Base-by-base conservation (phyloP, 2,797 vertebrate genomes). In the Oophaga sylvatica region DNA sequence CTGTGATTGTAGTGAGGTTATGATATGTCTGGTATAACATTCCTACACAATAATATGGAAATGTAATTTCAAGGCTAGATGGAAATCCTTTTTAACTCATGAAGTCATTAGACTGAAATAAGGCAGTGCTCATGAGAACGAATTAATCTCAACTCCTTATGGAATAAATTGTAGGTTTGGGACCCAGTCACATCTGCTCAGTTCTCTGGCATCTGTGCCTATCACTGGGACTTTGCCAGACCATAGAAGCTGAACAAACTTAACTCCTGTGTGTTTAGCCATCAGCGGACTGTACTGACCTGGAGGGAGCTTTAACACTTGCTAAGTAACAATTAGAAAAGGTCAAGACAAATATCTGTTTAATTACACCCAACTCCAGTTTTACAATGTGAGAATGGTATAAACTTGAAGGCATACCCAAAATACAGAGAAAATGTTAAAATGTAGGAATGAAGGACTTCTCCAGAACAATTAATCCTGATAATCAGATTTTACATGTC, bases 141-240 rank as follows among this genome's bases (percentile, higher is more conserved):
- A n/a, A 84, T 76, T 48, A 10, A 76, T 76, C 29, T 60, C 73
- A 84, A 75, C 53, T 41, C 29, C 31, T 29, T 68, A 68, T 17
- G 29, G 17, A 71, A 59, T 29, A 84, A 84, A 84, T 26, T 56
- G 62, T 48, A 81, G 26, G 65, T 82, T 82, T 82, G 68, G 56
- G 82, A 45, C 73, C 68, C 57, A 71, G 82, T 12, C 35, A 63
- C 82, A 84, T 45, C 56, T 84, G 57, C 35, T 63, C 57, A 26
- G 31, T 22, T 76, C 16, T 62, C 63, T 45, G 41, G 15, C 70
- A 84, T 57, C 41, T 71, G 53, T 75, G 70, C 62, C 31, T 31
- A 76, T 76, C n/a, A 5, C 56, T 19, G 82, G 70, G 57, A 12
- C 82, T 75, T 6, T n/a, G 82, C 82, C 82, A 84, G 82, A 63